phyloP scores from a whole-genome alignment of 2,888 invertebrate species.

The Lutraria lutraria region DNA sequence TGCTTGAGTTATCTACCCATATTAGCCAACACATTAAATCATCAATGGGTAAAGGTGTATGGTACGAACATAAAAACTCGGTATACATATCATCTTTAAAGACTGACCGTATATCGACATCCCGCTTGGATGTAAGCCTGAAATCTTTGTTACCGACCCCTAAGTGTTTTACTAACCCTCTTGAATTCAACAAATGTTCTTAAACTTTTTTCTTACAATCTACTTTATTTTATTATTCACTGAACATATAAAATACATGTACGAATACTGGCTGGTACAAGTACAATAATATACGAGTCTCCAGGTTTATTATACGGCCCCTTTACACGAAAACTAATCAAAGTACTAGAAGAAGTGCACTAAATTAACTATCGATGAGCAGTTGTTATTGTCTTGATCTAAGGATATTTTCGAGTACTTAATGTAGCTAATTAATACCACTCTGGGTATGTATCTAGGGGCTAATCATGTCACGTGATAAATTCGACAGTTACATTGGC shows the following conservation, averaged over 20 bases:
- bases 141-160: background rate
- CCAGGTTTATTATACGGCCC: too few relatives aligned
- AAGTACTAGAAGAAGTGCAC: too few relatives aligned
- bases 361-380: too few relatives aligned
- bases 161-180: background rate
- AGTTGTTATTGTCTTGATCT: too few relatives aligned
- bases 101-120: background rate
- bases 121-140: background rate
- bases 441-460: too few relatives aligned
- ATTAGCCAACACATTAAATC: background rate
- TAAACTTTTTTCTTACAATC: background rate
- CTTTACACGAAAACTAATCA: too few relatives aligned
- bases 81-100: background rate
- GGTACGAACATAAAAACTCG: background rate
- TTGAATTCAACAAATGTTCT: background rate
- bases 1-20: background rate
- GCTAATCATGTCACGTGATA: too few relatives aligned
- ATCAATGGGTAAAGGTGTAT: background rate
- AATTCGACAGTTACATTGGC: too few relatives aligned
- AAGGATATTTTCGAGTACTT: too few relatives aligned
- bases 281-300: background rate
- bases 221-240: background rate
- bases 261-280: background rate
- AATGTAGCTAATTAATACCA: too few relatives aligned
- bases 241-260: background rate